A percentile compares a stretch with the other conserved stretches of the same genome.
These are phyloP conservation scores for Egretta garzetta DNA, from an alignment of 2,113 vertebrate genomes.

Conservation along the genomic window DNA sequence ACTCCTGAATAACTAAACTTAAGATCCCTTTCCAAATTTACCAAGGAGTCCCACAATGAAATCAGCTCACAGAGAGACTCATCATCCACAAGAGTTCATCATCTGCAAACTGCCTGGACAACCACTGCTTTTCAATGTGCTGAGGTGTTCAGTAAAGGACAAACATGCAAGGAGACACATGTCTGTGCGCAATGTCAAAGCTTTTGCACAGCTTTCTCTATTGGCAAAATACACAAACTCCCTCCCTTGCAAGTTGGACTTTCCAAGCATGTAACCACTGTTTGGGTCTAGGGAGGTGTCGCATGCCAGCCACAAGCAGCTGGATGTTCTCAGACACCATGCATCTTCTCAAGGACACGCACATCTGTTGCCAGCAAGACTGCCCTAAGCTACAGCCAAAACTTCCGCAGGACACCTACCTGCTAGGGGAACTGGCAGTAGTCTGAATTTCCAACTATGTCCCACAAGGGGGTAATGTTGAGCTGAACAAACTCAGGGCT, in stretches of 20 bases:
- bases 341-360: neutral
- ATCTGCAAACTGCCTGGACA: neutral
- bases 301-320: neutral
- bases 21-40: neutral
- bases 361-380: neutral
- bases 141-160: neutral
- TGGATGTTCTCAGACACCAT: neutral
- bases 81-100: neutral
- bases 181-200: neutral
- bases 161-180: neutral
- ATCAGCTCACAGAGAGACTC: neutral
- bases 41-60: neutral
- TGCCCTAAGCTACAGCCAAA: neutral
- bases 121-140: neutral
- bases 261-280: neutral
- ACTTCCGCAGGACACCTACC: neutral
- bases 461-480: slow-evolving; percentile 71
- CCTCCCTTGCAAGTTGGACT: neutral
- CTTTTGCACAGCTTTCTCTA: neutral
- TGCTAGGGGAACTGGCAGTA: neutral
- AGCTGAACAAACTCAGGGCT: slow-evolving; percentile 19
- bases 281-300: neutral
- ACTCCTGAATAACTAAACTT: neutral
- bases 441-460: slow-evolving; percentile 19
- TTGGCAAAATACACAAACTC: neutral